Conservation (phyloP, 2,797 vertebrate genomes). For the Crocidura indochinensis region DNA sequence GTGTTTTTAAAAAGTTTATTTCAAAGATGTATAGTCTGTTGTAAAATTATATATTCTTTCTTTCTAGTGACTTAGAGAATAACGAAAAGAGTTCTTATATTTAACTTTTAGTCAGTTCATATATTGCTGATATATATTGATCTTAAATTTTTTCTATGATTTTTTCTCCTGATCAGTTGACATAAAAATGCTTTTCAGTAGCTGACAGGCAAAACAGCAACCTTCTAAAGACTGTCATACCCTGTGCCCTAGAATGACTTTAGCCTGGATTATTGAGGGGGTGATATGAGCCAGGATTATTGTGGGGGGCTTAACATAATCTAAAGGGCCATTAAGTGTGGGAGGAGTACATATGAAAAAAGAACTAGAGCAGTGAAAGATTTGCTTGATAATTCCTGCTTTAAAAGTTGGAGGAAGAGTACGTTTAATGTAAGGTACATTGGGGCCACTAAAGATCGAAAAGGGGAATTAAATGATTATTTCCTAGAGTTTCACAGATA, state of each 20-base stretch:
- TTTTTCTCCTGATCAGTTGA: background rate
- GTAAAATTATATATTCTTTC: background rate
- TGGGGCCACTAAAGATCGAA: too few relatives aligned
- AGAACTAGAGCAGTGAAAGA: background rate
- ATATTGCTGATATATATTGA: background rate
- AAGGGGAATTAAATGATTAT: background rate
- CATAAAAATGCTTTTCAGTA: background rate
- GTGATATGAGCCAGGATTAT: background rate
- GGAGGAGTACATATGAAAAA: background rate
- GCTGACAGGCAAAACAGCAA: background rate
- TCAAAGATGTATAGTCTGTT: background rate
- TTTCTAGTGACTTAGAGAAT: background rate
- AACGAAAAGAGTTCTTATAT: background rate
- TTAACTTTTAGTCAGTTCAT: background rate
- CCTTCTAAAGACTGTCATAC: background rate
- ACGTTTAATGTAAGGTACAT: background rate
- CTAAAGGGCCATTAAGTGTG: background rate
- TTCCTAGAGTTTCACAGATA: background rate
- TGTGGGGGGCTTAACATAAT: background rate
- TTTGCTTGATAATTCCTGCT: background rate
- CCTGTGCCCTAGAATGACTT: background rate
- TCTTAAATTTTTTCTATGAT: background rate
- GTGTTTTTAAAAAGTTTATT: slow-evolving; percentile 4
- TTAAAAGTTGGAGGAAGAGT: background rate
- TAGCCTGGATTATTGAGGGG: background rate